These are phyloP conservation scores for Trisateles emortualis DNA, from an alignment of 2,888 invertebrate species.

Conservation along the genomic window DNA sequence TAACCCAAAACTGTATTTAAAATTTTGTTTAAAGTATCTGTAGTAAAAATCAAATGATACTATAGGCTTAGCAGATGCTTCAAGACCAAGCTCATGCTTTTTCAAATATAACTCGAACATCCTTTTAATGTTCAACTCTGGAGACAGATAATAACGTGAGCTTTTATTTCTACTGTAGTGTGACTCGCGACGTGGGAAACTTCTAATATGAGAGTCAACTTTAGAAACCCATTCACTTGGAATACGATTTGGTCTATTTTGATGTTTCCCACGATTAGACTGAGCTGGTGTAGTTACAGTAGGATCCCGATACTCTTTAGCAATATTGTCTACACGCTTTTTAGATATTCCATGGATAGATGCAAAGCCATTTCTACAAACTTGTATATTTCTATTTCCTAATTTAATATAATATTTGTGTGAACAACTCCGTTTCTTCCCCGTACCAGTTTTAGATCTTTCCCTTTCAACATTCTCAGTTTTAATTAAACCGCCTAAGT, in stretches of 20 bases:
- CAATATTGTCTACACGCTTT: constrained; percentile 21
- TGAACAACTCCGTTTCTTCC: constrained; percentile 15
- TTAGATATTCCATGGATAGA: constrained; percentile 22
- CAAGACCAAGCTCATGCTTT: constrained; percentile 7
- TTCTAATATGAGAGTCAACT: constrained; percentile 22
- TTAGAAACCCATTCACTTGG: constrained; percentile 19
- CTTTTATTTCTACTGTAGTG: constrained; percentile 20
- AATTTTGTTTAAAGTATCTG: constrained; percentile 18
- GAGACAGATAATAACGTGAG: constrained; percentile 22
- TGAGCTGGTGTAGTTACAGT: constrained; percentile 8
- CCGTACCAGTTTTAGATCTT: constrained; percentile 13
- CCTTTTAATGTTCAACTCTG: constrained; percentile 23
- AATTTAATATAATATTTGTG: constrained; percentile 17
- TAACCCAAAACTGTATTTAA: constrained; percentile 16
- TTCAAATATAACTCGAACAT: constrained; percentile 22
- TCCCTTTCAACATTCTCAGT: constrained; percentile 10
- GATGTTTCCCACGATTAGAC: constrained; percentile 10
- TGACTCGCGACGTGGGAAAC: constrained; percentile 19
- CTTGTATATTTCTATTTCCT: constrained; percentile 20
- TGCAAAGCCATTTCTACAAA: constrained; percentile 25
- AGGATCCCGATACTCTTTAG: constrained; percentile 11
- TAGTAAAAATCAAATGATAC: constrained; percentile 17
- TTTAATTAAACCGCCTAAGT: constrained; percentile 13
- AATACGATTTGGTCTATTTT: constrained; percentile 25
- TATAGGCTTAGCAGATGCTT: constrained; percentile 13